Base-by-base conservation (phyloP, 2,888 invertebrate species). In the Romanomermis culicivorax region DNA sequence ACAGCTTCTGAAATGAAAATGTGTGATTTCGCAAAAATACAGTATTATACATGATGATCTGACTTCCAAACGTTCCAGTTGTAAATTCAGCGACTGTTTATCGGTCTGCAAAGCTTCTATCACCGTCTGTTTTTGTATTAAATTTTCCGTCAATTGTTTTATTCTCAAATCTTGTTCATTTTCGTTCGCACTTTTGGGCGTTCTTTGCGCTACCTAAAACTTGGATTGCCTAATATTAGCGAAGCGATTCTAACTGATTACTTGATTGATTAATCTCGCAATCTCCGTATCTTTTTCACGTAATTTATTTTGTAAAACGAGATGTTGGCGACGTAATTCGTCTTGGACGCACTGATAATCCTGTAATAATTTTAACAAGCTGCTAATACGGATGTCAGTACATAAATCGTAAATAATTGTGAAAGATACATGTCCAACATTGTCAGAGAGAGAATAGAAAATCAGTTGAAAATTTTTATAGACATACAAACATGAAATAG, bases 51-150 rank as follows among this genome's bases (percentile, higher is more conserved):
- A n/a, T n/a, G n/a, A n/a, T n/a, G n/a, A n/a, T n/a, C n/a, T n/a
- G 1, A 56, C 52, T 29, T 59, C 55, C 42, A 70, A 58, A 56
- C 84, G 80, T 68, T 88, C 87, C 63, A 87, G 70, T 66, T 87
- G 86, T 62, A 88, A 75, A 61, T 77, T 76, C 52, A 88, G 72
- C 24, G 85, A 84, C 73, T 86, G 86, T 66, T 84, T 80, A 64
- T 88, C 87, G 0, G 83, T 81, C 54, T 84, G 78, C 45, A 85
- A 73, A 24, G 79, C 75, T 68, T 89, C 88, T n/a, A 89, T 73
- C 60, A 80, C 78, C 47, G 80, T 80, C 70, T 89, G 89, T 66
- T 84, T 86, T 65, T 81, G 78, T 55, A 88, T 82, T 36, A 89
- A 73, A 48, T 81, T 83, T 66, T 86, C 81, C 0, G 87, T 86